These are phyloP conservation scores for Poecilobothrus nobilitatus DNA, from an alignment of 2,888 invertebrate species.

Conservation along the genomic window DNA sequence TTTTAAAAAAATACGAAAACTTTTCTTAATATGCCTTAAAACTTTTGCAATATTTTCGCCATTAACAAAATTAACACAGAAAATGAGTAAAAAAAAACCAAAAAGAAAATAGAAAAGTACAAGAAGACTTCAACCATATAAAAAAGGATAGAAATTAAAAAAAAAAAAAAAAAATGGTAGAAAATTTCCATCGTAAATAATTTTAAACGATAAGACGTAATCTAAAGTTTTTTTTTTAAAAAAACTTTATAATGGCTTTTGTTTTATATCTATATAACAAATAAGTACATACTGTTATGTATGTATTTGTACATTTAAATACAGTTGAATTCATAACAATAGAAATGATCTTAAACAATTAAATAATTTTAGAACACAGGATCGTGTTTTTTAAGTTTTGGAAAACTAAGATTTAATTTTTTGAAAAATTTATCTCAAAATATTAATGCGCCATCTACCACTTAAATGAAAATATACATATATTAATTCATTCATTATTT, in stretches of 20 bases:
- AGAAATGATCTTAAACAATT: too few relatives aligned
- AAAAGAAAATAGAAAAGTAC: neutral
- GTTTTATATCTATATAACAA: neutral
- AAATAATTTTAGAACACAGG: too few relatives aligned
- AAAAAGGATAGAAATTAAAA: neutral
- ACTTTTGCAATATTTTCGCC: constrained; percentile 18
- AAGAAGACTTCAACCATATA: neutral
- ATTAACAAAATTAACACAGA: constrained; percentile 17
- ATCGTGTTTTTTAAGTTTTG: too few relatives aligned
- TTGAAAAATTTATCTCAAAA: too few relatives aligned
- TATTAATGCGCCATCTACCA: too few relatives aligned
- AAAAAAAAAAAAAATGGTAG: neutral
- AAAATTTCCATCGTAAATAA: neutral
- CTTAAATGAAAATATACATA: too few relatives aligned
- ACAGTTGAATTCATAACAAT: too few relatives aligned
- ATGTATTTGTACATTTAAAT: too few relatives aligned
- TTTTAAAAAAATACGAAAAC: neutral
- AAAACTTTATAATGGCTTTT: constrained; percentile 3
- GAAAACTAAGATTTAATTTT: too few relatives aligned
- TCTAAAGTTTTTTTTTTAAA: neutral
- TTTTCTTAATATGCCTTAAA: constrained; percentile 10
- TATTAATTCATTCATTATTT: too few relatives aligned
- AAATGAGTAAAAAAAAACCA: neutral
- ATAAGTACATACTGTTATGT: too few relatives aligned
- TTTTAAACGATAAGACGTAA: neutral